These are phyloP conservation scores for Carapus acus DNA, from an alignment of 2,797 vertebrate genomes.

Conservation along the genomic window DNA sequence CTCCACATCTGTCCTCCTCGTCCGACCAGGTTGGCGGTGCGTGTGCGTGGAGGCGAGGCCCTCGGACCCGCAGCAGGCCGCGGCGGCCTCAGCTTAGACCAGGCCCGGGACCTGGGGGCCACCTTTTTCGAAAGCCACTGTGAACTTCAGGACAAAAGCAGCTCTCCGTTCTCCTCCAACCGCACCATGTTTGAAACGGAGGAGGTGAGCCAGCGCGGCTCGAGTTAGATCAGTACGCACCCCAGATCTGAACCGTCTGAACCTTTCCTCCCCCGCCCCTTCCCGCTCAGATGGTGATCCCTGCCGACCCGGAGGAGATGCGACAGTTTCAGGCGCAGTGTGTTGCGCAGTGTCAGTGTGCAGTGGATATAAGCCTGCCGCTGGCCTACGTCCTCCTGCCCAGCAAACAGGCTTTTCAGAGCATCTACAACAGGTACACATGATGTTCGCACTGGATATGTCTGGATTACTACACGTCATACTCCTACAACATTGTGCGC, in stretches of 20 bases:
- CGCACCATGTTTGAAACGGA: conserved; percentile 94
- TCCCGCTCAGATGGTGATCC: conserved; percentile 85
- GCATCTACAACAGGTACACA: conserved; percentile 85
- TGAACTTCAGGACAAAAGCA: conserved; percentile 79
- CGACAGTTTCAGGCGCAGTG: conserved; percentile 81
- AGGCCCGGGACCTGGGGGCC: conserved; percentile 74
- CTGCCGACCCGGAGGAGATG: conserved; percentile 88
- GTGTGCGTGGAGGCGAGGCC: conserved; percentile 68
- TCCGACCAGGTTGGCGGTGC: conserved; percentile 75
- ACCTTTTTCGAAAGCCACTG: conserved; percentile 84
- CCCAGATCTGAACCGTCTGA: neutral
- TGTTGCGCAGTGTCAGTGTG: conserved; percentile 79
- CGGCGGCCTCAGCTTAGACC: conserved; percentile 54
- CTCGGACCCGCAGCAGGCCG: conserved; percentile 54
- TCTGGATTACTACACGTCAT: too few relatives aligned
- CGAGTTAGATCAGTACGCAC: neutral
- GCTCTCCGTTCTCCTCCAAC: conserved; percentile 89
- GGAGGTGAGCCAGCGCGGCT: conserved; percentile 71
- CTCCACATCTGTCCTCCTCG: neutral
- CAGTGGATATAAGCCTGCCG: conserved; percentile 81
- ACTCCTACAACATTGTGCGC: too few relatives aligned
- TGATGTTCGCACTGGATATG: neutral
- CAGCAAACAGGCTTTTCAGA: conserved; percentile 87
- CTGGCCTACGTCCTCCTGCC: conserved; percentile 80
- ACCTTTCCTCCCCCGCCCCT: neutral